These are phyloP conservation scores for Leucophora obtusa DNA, from an alignment of 2,888 invertebrate species.

Conservation along the genomic window DNA sequence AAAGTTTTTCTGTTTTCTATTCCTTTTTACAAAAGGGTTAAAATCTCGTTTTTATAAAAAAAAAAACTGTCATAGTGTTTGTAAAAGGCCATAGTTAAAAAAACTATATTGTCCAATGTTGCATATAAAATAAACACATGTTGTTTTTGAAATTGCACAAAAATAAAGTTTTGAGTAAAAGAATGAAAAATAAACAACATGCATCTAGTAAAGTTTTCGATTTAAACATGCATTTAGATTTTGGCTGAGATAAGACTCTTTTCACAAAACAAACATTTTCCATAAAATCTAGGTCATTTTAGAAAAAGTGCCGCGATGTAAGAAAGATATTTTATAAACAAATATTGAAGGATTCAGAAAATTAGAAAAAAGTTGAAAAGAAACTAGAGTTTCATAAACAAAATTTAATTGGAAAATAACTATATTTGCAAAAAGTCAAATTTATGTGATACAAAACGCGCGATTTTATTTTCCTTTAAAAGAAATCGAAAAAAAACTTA, in stretches of 20 bases:
- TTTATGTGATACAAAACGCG: too few species aligned
- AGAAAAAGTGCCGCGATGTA: neutral
- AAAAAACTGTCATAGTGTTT: neutral
- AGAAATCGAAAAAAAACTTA: too few species aligned
- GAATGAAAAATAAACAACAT: constrained; percentile 24
- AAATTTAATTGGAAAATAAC: too few species aligned
- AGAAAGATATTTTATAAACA: neutral
- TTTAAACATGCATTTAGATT: constrained; percentile 61
- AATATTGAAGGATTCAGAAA: neutral
- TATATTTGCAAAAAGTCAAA: too few species aligned
- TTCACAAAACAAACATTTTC: constrained; percentile 22
- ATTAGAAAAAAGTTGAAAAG: neutral
- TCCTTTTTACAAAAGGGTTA: constrained; percentile 31
- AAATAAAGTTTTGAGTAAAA: constrained; percentile 26
- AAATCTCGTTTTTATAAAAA: constrained; percentile 39
- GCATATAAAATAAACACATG: constrained; percentile 56
- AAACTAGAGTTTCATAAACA: neutral
- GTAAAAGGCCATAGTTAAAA: neutral
- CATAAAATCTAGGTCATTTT: constrained; percentile 37
- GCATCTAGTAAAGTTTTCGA: constrained; percentile 53
- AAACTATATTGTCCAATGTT: constrained; percentile 50
- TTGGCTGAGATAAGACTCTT: constrained; percentile 52
- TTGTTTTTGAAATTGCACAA: constrained; percentile 39
- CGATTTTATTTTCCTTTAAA: too few species aligned
- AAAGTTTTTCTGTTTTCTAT: constrained; percentile 40